Conservation (phyloP, 2,113 vertebrate genomes). For the Campylomormyrus tamandua region DNA sequence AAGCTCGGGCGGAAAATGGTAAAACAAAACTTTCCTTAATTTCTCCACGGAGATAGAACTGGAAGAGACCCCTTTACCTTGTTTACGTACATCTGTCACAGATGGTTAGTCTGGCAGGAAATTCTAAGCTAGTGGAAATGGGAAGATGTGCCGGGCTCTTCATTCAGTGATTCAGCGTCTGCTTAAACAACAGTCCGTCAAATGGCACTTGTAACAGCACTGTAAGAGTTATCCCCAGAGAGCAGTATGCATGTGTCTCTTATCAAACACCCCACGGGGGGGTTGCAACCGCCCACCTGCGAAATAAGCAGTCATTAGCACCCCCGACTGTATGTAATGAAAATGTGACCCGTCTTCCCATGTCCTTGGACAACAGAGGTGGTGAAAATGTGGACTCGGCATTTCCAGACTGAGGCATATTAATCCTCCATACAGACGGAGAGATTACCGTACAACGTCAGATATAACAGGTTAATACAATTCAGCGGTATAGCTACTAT, state of each 20-base stretch:
- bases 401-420: not conserved
- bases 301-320: slow-evolving; percentile 2
- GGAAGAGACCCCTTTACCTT: not conserved
- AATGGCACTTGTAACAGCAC: not conserved
- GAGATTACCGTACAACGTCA: not conserved
- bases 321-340: not conserved
- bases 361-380: not conserved
- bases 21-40: not conserved
- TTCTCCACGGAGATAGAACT: not conserved
- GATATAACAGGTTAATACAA: not conserved
- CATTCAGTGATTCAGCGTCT: not conserved
- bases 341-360: not conserved
- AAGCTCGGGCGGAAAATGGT: not conserved
- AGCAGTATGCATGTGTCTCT: not conserved
- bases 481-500: not conserved
- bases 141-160: not conserved
- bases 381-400: not conserved
- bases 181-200: not conserved
- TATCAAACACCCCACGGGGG: not conserved
- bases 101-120: not conserved
- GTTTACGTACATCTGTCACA: not conserved
- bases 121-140: not conserved
- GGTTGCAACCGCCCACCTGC: slow-evolving; percentile 4
- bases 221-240: not conserved
- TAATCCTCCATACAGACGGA: not conserved